Conservation (phyloP, 2,888 invertebrate species). For the Temnothorax rugatulus region DNA sequence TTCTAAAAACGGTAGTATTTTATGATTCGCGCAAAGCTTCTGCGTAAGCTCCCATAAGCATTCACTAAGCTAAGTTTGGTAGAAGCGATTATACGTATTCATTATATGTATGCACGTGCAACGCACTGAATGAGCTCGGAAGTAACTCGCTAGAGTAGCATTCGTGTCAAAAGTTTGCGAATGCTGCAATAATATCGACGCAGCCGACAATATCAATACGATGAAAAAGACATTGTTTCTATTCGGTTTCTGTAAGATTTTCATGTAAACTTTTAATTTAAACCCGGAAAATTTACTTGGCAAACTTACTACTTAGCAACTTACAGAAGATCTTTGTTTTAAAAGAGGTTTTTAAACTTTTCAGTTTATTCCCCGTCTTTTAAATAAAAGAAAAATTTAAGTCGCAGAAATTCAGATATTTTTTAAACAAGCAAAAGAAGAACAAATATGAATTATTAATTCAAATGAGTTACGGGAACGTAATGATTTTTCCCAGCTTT, state of each 20-base stretch:
- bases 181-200: background rate
- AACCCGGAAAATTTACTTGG: background rate
- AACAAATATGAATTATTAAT: background rate
- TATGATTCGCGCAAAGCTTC: background rate
- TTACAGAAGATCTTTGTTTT: background rate
- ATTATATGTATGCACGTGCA: background rate
- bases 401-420: background rate
- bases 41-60: slow-evolving; percentile 8
- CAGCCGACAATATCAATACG: background rate
- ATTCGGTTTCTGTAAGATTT: background rate
- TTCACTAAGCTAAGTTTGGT: background rate
- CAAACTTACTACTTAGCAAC: background rate
- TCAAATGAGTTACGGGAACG: background rate
- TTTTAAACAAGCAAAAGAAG: background rate
- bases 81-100: background rate
- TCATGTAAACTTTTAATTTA: background rate
- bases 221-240: background rate
- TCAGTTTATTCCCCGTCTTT: background rate
- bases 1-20: background rate
- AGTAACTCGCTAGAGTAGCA: background rate
- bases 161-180: background rate
- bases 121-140: background rate
- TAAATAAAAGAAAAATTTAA: background rate
- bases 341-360: background rate
- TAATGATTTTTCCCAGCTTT: background rate